These are phyloP conservation scores for Orcinus orca DNA, from an alignment of 2,113 vertebrate genomes.

Conservation along the genomic window DNA sequence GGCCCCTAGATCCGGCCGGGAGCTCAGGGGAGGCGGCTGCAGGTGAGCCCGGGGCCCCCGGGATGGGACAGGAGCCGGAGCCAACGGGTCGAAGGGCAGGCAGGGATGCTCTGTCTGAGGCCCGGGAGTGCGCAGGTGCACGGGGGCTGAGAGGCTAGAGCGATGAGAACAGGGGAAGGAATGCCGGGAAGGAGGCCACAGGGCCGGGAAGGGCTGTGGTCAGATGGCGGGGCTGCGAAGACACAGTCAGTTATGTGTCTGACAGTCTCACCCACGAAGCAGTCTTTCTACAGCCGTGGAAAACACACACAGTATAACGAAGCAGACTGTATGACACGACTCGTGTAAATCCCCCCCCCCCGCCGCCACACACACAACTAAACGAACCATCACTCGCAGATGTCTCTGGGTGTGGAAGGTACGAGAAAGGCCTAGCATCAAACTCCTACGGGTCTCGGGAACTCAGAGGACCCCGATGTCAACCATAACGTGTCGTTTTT, in stretches of 20 bases:
- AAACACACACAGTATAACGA: fast-evolving
- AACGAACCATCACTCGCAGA: fast-evolving
- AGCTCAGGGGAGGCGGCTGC: not conserved
- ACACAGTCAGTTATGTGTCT: fast-evolving
- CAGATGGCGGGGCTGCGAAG: fast-evolving
- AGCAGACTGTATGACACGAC: fast-evolving
- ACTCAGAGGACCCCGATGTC: fast-evolving
- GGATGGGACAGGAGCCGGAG: not conserved
- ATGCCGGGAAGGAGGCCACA: fast-evolving
- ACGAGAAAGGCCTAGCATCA: too few species aligned
- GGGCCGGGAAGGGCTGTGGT: fast-evolving
- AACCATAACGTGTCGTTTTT: not conserved
- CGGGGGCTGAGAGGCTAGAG: not conserved
- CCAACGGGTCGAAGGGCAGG: not conserved
- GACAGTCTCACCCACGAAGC: fast-evolving
- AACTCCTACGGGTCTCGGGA: not conserved
- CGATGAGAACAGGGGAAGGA: not conserved
- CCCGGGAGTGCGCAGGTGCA: fast-evolving
- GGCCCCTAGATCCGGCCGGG: fast-evolving
- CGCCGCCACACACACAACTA: not conserved
- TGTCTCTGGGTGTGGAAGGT: not conserved
- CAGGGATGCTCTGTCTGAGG: not conserved
- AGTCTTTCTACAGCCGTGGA: not conserved
- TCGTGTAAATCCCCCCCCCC: fast-evolving
- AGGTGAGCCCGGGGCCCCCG: fast-evolving